Evolutionary conservation across 2,797 vertebrate species (phyloP), one percentile per base, ranked within the genome.

Genomic region (Mycteria americana): DNA sequence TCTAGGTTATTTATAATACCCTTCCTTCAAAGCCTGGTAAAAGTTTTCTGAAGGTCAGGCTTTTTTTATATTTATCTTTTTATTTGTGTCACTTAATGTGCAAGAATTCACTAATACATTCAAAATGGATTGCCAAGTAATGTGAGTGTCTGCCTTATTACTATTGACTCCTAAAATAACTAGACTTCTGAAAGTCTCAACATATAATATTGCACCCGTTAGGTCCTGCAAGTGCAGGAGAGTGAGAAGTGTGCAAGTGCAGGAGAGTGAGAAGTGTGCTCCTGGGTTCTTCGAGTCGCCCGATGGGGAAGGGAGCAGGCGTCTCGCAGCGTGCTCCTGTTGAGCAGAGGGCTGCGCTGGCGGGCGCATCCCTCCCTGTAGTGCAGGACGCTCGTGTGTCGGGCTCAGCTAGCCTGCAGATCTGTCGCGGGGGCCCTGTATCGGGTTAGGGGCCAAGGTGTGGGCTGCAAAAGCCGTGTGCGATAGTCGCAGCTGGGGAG

Each of bases 331-430:
- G 1, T 2, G 37, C 35, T n/a, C 30, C 57, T 45, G 0, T 7
- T 45, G 57, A 27, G 48, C 30, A 16, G 30, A 24, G 48, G 39
- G 51, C 48, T 62, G 78, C 37, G 2, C 1, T 3, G 16, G 73
- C 43, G 45, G 54, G 46, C 21, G 13, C 21, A 3, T 63, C 33
- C 37, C 13, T 73, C 10, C 25, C 18, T 4, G 28, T 15, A 24
- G 56, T 3, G 24, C 16, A 18, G 48, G 46, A 18, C 1, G 4
- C 33, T 23, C 1, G 2, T 8, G 25, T n/a, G 15, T 4, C 0
- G 3, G 45, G 35, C 37, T 46, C 24, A 12, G 54, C 13, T 5
- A 8, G 37, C 64, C 37, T 43, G 57, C 33, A 17, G 37, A 19
- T 3, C 22, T 68, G 18, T 18, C 28, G 1, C 4, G 5, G 22